These are phyloP conservation scores for Caenorhabditis plicata DNA, from an alignment of 2,888 invertebrate species.

Conservation along the genomic window DNA sequence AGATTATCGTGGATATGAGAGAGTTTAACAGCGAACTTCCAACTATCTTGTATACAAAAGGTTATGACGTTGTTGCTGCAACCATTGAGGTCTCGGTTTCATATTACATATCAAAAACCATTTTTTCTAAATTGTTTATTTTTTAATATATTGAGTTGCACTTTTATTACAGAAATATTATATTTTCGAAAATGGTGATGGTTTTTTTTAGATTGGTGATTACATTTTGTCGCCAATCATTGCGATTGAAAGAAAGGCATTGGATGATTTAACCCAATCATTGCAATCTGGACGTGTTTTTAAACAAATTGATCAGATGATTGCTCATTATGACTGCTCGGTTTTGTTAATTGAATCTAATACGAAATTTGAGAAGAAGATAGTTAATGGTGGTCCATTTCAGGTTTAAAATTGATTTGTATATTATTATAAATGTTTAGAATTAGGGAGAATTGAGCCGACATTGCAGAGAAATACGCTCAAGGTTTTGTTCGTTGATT, in stretches of 20 bases:
- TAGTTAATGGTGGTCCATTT: constrained; percentile 62
- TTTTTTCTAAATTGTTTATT: neutral
- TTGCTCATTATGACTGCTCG: constrained; percentile 53
- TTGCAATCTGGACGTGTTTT: constrained; percentile 90
- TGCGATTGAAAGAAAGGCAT: constrained; percentile 86
- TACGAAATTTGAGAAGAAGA: constrained; percentile 55
- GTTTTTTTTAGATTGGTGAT: constrained; percentile 76
- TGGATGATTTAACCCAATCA: constrained; percentile 92
- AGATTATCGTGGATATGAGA: constrained; percentile 87
- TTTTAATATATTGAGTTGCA: neutral
- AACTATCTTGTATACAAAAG: constrained; percentile 85
- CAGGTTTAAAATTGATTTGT: constrained; percentile 32
- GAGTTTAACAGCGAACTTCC: constrained; percentile 96
- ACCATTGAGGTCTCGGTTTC: constrained; percentile 40
- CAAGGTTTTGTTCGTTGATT: constrained; percentile 80
- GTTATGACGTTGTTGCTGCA: constrained; percentile 79
- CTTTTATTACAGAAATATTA: neutral
- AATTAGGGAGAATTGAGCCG: constrained; percentile 60
- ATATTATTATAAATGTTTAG: neutral
- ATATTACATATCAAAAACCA: neutral
- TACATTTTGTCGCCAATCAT: constrained; percentile 94
- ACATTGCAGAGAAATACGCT: constrained; percentile 56
- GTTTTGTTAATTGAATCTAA: constrained; percentile 61
- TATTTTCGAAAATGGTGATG: neutral
- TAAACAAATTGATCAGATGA: constrained; percentile 79